phyloP scores from a whole-genome alignment of 2,888 invertebrate species.

The Quadriops clusia region DNA sequence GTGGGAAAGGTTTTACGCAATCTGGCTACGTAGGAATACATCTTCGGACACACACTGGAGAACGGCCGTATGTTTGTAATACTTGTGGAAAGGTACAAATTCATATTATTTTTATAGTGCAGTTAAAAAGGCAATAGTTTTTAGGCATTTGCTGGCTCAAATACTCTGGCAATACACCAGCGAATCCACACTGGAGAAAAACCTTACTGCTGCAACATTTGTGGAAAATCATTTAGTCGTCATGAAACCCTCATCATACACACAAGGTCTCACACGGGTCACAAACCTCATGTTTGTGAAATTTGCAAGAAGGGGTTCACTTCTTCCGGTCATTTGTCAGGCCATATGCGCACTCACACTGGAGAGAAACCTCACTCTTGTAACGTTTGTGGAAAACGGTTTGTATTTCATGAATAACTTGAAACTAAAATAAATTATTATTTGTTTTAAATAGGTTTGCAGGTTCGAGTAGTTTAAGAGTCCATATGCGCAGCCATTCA shows the following conservation, averaged over 20 bases:
- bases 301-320: slow-evolving; percentile 34
- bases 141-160: slow-evolving; percentile 37
- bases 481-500: slow-evolving; percentile 31
- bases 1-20: slow-evolving; percentile 38
- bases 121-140: too few relatives aligned
- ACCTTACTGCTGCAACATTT: slow-evolving; percentile 32
- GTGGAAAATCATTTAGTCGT: slow-evolving; percentile 34
- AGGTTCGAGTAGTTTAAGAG: slow-evolving; percentile 32
- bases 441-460: slow-evolving; percentile 26
- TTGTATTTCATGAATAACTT: neutral
- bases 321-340: slow-evolving; percentile 33
- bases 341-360: slow-evolving; percentile 35
- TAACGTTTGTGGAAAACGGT: slow-evolving; percentile 34
- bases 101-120: too few relatives aligned
- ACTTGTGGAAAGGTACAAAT: slow-evolving; percentile 37
- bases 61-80: slow-evolving; percentile 34
- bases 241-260: slow-evolving; percentile 35
- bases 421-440: neutral
- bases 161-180: slow-evolving; percentile 35
- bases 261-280: slow-evolving; percentile 34
- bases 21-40: slow-evolving; percentile 38
- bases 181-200: slow-evolving; percentile 36
- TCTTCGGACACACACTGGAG: slow-evolving; percentile 38
- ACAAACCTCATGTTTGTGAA: slow-evolving; percentile 33
- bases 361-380: slow-evolving; percentile 35